Evolutionary conservation across 2,797 vertebrate genomes (phyloP).

Genomic region (Xenentodon cancila): DNA sequence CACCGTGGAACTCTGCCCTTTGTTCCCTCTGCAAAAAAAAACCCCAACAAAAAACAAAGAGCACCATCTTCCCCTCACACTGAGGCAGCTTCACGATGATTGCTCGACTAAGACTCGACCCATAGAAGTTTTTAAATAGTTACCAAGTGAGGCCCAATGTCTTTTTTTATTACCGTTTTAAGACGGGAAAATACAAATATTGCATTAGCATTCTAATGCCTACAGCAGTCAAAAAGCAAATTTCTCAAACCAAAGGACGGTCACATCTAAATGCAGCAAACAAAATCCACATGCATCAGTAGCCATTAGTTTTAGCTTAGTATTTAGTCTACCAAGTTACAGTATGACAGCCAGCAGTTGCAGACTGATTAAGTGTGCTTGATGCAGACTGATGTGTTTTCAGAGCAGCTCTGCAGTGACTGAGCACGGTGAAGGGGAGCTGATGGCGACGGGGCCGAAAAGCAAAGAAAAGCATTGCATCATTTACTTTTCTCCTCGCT

Average conservation of each 20-base stretch:
- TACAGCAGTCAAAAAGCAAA: slow-evolving; percentile 47
- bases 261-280: slow-evolving; percentile 53
- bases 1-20: neutral
- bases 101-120: too few species aligned
- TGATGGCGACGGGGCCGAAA: slow-evolving; percentile 35
- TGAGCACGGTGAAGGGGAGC: slow-evolving; percentile 47
- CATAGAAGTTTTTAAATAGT: too few species aligned
- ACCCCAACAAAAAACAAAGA: neutral
- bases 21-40: neutral
- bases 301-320: slow-evolving; percentile 58
- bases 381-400: slow-evolving; percentile 77
- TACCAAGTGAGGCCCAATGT: too few species aligned
- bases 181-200: slow-evolving; percentile 14
- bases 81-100: neutral
- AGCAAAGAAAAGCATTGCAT: slow-evolving; percentile 55
- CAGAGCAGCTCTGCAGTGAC: slow-evolving; percentile 54
- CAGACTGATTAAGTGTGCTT: slow-evolving; percentile 59
- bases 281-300: slow-evolving; percentile 64
- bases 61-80: neutral
- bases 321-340: slow-evolving; percentile 43
- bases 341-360: slow-evolving; percentile 47
- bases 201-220: slow-evolving; percentile 35
- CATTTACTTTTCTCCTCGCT: slow-evolving; percentile 67
- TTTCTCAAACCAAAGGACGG: slow-evolving; percentile 53
- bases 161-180: too few species aligned